Evolutionary conservation across 2,113 vertebrate genomes (phyloP).

Genomic region (Hemibagrus wyckioides): DNA sequence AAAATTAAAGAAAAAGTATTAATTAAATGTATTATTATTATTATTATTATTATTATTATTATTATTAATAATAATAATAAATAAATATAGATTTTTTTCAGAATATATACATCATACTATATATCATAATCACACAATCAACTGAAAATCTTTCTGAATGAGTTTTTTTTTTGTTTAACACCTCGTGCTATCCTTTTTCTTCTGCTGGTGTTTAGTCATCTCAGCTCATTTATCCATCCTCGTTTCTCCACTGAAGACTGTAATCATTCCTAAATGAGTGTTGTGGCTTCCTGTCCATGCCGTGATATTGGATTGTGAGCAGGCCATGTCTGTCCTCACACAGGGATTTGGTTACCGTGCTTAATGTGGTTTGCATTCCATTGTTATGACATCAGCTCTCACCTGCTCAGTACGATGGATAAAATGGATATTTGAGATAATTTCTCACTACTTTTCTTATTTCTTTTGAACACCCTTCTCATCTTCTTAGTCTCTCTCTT

Average conservation of each 20-base stretch:
- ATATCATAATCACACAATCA: no score
- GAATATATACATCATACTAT: no score
- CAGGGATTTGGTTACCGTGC: slow-evolving; percentile 46
- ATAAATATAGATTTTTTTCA: not conserved
- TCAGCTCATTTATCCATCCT: not conserved
- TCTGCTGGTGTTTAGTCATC: not conserved
- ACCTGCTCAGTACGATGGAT: slow-evolving; percentile 48
- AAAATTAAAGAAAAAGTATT: not conserved
- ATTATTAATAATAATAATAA: not conserved
- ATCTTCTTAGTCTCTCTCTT: slow-evolving; percentile 26
- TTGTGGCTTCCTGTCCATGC: slow-evolving; percentile 39
- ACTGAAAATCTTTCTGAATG: not conserved
- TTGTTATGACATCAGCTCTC: slow-evolving; percentile 52
- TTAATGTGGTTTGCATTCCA: slow-evolving; percentile 50
- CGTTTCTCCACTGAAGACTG: slow-evolving; percentile 20
- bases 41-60: not conserved
- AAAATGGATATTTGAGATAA: slow-evolving; percentile 4
- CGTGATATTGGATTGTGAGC: slow-evolving; percentile 17
- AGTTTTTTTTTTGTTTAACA: not conserved
- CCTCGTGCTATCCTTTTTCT: not conserved
- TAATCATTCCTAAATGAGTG: slow-evolving; percentile 39
- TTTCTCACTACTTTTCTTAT: slow-evolving; percentile 50
- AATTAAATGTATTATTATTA: not conserved
- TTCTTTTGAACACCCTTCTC: slow-evolving; percentile 50
- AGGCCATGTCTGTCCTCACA: slow-evolving; percentile 12